phyloP scores from a whole-genome alignment of 2,888 invertebrate species.

The Clanis bilineata region DNA sequence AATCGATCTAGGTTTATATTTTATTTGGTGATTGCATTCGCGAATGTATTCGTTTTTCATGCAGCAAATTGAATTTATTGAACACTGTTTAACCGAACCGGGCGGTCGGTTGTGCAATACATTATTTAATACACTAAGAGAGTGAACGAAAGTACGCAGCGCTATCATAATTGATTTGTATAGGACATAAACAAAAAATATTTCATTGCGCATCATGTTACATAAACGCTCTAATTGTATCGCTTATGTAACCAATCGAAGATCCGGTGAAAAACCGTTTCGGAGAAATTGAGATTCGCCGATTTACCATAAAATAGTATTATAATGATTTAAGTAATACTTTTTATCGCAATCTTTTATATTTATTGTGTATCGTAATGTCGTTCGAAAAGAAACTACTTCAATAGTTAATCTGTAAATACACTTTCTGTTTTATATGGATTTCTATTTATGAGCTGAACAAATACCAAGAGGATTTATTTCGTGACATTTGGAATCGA shows the following conservation, averaged over 20 bases:
- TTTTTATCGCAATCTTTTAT: slow-evolving; percentile 9
- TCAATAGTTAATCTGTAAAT: background rate
- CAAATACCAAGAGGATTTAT: background rate
- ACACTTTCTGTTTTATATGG: slow-evolving; percentile 4
- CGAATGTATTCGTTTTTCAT: slow-evolving; percentile 22
- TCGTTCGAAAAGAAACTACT: background rate
- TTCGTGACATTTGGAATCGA: background rate
- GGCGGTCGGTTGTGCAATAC: slow-evolving; percentile 47
- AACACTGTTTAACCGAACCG: slow-evolving; percentile 27
- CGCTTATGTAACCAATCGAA: slow-evolving; percentile 36
- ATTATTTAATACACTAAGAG: slow-evolving; percentile 43
- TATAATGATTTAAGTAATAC: background rate
- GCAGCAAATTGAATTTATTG: slow-evolving; percentile 44
- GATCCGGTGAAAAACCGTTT: slow-evolving; percentile 7
- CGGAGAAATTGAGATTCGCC: slow-evolving; percentile 11
- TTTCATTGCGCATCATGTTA: slow-evolving; percentile 37
- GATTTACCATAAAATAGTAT: slow-evolving; percentile 12
- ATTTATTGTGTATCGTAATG: slow-evolving; percentile 2
- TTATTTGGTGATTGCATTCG: slow-evolving; percentile 29
- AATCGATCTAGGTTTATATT: slow-evolving; percentile 30
- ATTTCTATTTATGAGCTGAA: background rate
- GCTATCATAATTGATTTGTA: slow-evolving; percentile 41
- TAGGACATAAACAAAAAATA: slow-evolving; percentile 40
- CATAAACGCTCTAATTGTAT: slow-evolving; percentile 33
- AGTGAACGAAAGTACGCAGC: slow-evolving; percentile 47